phyloP scores from a whole-genome alignment of 2,888 invertebrate species.

The Drosophila engyochracea region DNA sequence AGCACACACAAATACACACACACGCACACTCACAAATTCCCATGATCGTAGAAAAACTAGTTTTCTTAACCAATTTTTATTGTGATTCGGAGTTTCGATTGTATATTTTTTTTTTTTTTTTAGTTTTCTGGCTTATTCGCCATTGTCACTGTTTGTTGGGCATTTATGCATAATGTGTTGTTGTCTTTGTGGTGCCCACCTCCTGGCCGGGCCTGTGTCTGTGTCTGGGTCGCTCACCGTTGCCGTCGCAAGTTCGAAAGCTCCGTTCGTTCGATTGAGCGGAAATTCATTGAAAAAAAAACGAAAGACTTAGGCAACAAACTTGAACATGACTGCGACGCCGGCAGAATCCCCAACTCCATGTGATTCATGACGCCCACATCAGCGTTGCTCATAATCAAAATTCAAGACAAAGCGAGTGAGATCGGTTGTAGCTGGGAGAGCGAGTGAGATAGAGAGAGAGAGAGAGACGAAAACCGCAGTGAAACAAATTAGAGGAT shows the following conservation, averaged over 20 bases:
- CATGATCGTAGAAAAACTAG: conserved; percentile 68
- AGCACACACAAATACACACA: conserved; percentile 19
- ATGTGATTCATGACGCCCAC: conserved; percentile 76
- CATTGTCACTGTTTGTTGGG: conserved; percentile 39
- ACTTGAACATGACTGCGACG: conserved; percentile 60
- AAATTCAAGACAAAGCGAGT: conserved; percentile 37
- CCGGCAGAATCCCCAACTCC: conserved; percentile 41
- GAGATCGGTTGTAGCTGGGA: background rate
- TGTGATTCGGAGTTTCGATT: conserved; percentile 69
- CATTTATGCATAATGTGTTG: conserved; percentile 66
- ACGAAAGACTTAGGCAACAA: conserved; percentile 78
- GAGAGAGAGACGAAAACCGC: conserved; percentile 24
- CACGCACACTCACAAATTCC: conserved; percentile 28
- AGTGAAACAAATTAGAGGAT: conserved; percentile 39
- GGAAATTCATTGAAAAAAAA: conserved; percentile 75
- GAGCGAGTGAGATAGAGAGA: background rate
- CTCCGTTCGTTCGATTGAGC: conserved; percentile 46
- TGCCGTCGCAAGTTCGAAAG: conserved; percentile 40
- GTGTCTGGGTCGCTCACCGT: conserved; percentile 25
- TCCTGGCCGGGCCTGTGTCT: conserved; percentile 40
- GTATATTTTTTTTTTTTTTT: conserved; percentile 39
- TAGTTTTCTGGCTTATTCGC: conserved; percentile 42
- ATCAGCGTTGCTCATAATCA: conserved; percentile 47
- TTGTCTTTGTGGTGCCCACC: conserved; percentile 43
- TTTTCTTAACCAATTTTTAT: conserved; percentile 75